These are phyloP conservation scores for Lepus oiostolus DNA, from an alignment of 2,797 vertebrate genomes.

Conservation along the genomic window DNA sequence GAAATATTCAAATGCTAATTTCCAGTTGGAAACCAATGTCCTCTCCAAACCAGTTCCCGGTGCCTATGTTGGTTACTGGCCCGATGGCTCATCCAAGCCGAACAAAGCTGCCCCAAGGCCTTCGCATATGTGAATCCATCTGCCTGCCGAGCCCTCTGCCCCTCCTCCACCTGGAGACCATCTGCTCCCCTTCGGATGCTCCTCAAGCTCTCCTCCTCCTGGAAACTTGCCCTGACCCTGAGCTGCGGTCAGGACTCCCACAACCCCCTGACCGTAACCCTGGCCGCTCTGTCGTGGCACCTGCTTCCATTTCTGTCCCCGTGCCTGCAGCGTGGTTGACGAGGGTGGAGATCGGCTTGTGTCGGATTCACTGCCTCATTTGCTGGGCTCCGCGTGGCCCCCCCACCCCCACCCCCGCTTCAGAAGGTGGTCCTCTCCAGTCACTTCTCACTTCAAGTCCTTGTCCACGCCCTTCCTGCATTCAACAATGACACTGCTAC, in stretches of 20 bases:
- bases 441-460: neutral
- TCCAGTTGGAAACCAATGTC: neutral
- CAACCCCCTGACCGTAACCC: accelerated
- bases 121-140: neutral
- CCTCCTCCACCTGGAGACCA: neutral
- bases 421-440: neutral
- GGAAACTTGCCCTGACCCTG: neutral
- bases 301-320: neutral
- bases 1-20: neutral
- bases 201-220: neutral
- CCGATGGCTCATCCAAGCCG: neutral
- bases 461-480: neutral
- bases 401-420: neutral
- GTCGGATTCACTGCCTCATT: neutral
- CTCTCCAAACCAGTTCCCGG: neutral
- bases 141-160: neutral
- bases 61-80: neutral
- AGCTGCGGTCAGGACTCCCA: neutral
- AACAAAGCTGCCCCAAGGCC: neutral
- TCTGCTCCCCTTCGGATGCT: neutral
- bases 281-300: neutral
- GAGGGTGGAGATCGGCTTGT: neutral
- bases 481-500: neutral
- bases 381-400: neutral
- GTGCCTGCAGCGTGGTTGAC: neutral